These are phyloP conservation scores for Pogonocherus hispidulus DNA, from an alignment of 2,888 invertebrate genomes.

Conservation along the genomic window DNA sequence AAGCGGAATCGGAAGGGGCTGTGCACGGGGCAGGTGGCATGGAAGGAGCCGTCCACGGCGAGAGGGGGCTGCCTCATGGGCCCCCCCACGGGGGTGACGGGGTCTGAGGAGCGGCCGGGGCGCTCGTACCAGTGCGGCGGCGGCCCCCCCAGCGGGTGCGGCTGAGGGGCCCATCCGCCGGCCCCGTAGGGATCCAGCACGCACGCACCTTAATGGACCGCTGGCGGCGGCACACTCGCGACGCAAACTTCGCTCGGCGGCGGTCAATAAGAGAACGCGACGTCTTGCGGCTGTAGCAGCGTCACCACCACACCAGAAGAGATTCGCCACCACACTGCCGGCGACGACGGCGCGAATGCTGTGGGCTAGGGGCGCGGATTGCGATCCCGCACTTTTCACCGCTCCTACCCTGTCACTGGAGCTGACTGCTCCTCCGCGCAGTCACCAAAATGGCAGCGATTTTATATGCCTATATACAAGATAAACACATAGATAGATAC, in stretches of 20 bases:
- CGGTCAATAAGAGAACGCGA: constrained; percentile 29
- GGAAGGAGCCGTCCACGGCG: constrained; percentile 66
- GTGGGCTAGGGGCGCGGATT: constrained; percentile 38
- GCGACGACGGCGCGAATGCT: constrained; percentile 51
- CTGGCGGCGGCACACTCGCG: constrained; percentile 33
- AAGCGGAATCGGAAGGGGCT: constrained; percentile 79
- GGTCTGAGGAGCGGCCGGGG: constrained; percentile 69
- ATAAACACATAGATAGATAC: too few relatives aligned
- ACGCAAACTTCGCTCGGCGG: constrained; percentile 35
- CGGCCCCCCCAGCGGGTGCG: constrained; percentile 59
- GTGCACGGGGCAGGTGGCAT: constrained; percentile 80
- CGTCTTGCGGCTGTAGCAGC: constrained; percentile 7
- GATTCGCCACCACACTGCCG: constrained; percentile 45
- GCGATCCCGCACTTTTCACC: too few relatives aligned
- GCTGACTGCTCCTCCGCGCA: too few relatives aligned
- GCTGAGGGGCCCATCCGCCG: constrained; percentile 67
- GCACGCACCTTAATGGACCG: constrained; percentile 49
- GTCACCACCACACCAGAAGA: constrained; percentile 32
- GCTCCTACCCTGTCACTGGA: too few relatives aligned
- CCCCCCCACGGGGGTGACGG: constrained; percentile 70
- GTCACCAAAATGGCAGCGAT: too few relatives aligned
- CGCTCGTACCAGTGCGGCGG: constrained; percentile 62
- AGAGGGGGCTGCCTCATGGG: constrained; percentile 64
- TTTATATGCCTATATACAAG: too few relatives aligned
- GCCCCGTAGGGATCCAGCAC: constrained; percentile 71